A percentile compares a stretch with the other conserved stretches of the same genome.
phyloP scores from a whole-genome alignment of 2,113 vertebrate genomes.

The Pelobates fuscus region DNA sequence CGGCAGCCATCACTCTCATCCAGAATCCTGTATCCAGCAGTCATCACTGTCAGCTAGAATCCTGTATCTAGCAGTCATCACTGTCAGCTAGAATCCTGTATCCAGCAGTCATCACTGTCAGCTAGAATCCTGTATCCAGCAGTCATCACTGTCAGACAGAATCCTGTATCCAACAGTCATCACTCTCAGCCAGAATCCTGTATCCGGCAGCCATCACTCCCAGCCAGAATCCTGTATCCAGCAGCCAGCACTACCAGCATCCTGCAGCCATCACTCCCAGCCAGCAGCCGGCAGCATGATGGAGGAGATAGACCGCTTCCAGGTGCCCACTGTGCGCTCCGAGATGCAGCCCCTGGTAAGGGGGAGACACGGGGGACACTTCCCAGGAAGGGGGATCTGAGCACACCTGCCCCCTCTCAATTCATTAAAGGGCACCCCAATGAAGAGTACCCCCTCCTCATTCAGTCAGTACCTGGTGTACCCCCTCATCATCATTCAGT shows the following conservation, averaged over 20 bases:
- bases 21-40: rapidly evolving
- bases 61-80: too few relatives aligned
- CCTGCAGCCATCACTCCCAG: conserved; percentile 37
- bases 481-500: not conserved
- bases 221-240: too few relatives aligned
- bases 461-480: not conserved
- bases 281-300: conserved; percentile 80
- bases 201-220: not conserved
- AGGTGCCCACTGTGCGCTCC: conserved; percentile 88
- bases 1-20: too few relatives aligned
- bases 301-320: conserved; percentile 94
- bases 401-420: not conserved
- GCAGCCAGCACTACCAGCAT: too few relatives aligned
- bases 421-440: not conserved
- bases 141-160: not conserved
- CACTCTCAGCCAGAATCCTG: too few relatives aligned
- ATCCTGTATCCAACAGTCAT: not conserved
- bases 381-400: conserved; percentile 16
- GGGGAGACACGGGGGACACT: conserved; percentile 30
- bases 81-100: not conserved
- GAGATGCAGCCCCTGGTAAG: conserved; percentile 93
- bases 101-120: too few relatives aligned
- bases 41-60: not conserved
- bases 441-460: not conserved
- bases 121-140: not conserved